Conservation (phyloP, 2,888 invertebrate genomes). For the Eristalis pertinax region DNA sequence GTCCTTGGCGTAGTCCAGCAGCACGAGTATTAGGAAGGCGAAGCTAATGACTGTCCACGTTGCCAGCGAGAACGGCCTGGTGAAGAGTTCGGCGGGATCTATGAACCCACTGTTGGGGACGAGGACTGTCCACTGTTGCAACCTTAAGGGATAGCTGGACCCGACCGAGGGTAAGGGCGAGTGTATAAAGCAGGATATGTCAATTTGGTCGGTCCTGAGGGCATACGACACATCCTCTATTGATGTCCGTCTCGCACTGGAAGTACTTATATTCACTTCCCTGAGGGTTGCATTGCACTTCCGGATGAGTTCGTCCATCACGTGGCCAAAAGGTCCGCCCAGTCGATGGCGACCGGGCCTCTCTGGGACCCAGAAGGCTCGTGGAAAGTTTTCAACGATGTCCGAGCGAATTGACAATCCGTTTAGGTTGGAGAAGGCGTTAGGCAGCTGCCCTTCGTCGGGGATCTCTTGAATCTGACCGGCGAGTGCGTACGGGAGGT, state of each 20-base stretch:
- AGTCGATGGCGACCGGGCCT: not conserved
- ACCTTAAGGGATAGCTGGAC: not conserved
- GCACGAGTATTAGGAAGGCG: not conserved
- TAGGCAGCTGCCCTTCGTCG: not conserved
- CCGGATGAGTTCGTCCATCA: not conserved
- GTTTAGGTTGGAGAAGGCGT: not conserved
- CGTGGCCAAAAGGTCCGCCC: not conserved
- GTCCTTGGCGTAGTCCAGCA: conserved; percentile 20
- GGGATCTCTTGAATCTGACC: not conserved
- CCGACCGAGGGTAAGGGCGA: not conserved
- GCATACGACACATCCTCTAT: not conserved
- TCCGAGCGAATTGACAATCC: not conserved
- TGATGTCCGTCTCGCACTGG: not conserved
- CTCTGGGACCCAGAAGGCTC: not conserved
- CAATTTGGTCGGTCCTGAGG: not conserved
- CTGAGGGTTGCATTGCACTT: not conserved
- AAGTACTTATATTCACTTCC: not conserved
- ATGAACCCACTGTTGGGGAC: not conserved
- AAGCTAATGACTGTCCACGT: conserved; percentile 23
- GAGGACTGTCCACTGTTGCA: not conserved
- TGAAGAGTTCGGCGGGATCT: conserved; percentile 19
- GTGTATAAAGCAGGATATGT: not conserved
- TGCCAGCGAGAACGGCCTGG: conserved; percentile 11
- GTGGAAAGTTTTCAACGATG: not conserved
- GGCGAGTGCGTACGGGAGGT: not conserved